Conservation (phyloP, 2,797 vertebrate species). For the Silurus aristotelis region DNA sequence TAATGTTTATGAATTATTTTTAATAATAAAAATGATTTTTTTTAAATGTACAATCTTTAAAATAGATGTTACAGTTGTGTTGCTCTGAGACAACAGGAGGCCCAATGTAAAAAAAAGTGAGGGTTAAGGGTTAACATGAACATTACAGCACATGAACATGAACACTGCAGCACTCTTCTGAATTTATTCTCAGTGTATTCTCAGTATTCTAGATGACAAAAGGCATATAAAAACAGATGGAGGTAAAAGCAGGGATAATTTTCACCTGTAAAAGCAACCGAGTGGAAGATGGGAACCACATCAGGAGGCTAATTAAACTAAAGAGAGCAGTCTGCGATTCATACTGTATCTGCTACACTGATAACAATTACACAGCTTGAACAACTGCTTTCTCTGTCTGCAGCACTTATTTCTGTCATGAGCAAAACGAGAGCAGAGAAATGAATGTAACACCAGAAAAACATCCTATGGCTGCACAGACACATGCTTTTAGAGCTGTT, state of each 20-base stretch:
- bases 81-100: background rate
- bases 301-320: conserved; percentile 27
- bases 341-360: conserved; percentile 14
- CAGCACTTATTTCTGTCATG: background rate
- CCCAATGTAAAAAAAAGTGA: background rate
- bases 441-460: conserved; percentile 21
- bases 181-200: background rate
- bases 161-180: background rate
- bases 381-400: conserved; percentile 12
- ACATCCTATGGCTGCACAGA: conserved; percentile 20
- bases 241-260: conserved; percentile 22
- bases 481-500: background rate
- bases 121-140: too few relatives aligned
- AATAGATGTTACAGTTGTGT: background rate
- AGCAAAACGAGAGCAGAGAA: background rate
- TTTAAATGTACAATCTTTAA: background rate
- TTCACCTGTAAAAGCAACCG: conserved; percentile 24
- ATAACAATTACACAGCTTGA: conserved; percentile 36
- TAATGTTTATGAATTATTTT: background rate
- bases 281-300: conserved; percentile 7
- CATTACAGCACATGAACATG: background rate
- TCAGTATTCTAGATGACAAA: background rate
- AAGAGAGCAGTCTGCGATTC: conserved; percentile 15
- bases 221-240: conserved; percentile 8
- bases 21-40: too few relatives aligned